Evolutionary conservation across 2,888 invertebrate species (phyloP), one percentile per base, ranked within the genome.

Genomic region (Melinaea marsaeus): DNA sequence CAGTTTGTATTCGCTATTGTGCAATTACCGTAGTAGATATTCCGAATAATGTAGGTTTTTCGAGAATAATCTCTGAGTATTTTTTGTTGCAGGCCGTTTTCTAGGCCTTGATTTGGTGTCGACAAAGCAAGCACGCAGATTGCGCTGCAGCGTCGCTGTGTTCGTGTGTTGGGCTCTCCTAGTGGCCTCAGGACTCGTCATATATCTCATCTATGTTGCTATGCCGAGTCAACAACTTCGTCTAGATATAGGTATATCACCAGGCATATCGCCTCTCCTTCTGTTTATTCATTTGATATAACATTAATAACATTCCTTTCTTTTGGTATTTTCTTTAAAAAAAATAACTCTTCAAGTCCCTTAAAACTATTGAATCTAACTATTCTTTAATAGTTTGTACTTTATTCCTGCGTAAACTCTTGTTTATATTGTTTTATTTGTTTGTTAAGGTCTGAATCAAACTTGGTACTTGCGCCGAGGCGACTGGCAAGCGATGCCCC

Each of bases 161-260:
- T 89, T 85, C 79, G 84, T 87, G 68, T 88, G 88, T 78, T 90
- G 89, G 87, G 80, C 86, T 13, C 73, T 88, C 64, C 69, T 86
- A 46, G 83, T 88, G 32, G 81, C 83, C 54, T 74, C 74, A n/a
- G 83, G 77, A 46, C 79, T 89, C 59, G 77, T 79, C 55, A 69
- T 82, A 75, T 80, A 82, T 77, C 76, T 87, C 68, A 69, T 84
- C 74, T 73, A 77, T 69, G 74, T 78, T 69, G 77, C 77, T 32
- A 69, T 82, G 58, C 71, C 77, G 58, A 71, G 66, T 64, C 72
- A 74, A 13, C 75, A 72, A 62, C 71, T 67, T 3, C 81, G 83
- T 55, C 77, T 86, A 63, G 84, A 88, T 65, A 74, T 88, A 81
- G 88, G 89, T 89, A 88, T 22, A 51, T 51, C 13, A 6, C 2